Evolutionary conservation across 2,113 vertebrate species (phyloP).

Genomic region (Tragulus kanchil): DNA sequence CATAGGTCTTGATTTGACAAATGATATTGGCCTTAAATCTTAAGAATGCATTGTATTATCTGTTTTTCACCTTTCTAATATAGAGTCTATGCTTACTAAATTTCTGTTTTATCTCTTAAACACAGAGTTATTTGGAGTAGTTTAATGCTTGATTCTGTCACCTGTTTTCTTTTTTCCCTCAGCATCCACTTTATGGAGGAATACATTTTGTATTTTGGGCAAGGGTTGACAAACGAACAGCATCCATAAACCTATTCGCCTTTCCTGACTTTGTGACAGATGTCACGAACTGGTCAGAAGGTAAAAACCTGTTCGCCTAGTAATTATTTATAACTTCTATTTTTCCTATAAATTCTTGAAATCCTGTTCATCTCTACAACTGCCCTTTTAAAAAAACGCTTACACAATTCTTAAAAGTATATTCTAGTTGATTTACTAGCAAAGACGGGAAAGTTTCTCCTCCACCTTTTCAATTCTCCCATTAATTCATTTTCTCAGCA

Average conservation of each 20-base stretch:
- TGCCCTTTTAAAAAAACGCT: conserved; percentile 81
- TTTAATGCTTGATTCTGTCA: conserved; percentile 52
- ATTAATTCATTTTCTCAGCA: conserved; percentile 94
- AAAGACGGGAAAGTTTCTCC: conserved; percentile 86
- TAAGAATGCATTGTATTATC: conserved; percentile 52
- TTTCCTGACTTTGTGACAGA: conserved; percentile 49
- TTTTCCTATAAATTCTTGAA: conserved; percentile 87
- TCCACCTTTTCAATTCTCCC: conserved; percentile 87
- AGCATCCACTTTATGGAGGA: conserved; percentile 30
- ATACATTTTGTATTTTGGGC: conserved; percentile 54
- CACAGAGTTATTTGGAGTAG: conserved; percentile 63
- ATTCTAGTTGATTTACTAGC: conserved; percentile 90
- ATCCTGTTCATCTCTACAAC: conserved; percentile 86
- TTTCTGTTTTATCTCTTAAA: conserved; percentile 60
- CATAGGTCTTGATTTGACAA: conserved; percentile 70
- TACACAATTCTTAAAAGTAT: conserved; percentile 87
- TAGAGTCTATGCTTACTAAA: conserved; percentile 56
- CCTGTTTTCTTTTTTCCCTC: neutral
- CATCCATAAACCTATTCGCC: neutral
- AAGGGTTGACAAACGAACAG: conserved; percentile 50
- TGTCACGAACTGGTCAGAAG: conserved; percentile 52
- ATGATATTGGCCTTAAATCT: conserved; percentile 55
- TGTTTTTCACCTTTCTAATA: conserved; percentile 46
- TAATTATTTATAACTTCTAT: conserved; percentile 88
- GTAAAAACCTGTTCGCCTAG: no score